Evolutionary conservation across 1,140 invertebrate genomes (phyloP), one percentile per base, ranked within the genome.

Genomic region (Nebria ingens): DNA sequence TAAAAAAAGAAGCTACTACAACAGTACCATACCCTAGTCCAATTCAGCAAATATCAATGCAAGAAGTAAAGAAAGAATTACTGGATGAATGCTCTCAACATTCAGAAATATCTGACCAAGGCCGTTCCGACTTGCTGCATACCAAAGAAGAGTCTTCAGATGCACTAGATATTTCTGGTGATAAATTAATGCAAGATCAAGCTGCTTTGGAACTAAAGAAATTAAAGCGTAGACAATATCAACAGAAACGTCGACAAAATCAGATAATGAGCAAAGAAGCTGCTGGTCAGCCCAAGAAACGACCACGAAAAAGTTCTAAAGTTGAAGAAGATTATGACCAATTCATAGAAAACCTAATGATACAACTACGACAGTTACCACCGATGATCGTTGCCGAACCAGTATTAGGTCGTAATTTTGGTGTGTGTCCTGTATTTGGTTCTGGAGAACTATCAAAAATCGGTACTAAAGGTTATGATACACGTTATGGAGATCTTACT

Each of bases 251-350:
- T 21, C 74, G 84, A 52, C 83, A 82, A 64, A 76, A 80, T 67
- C 78, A 79, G 66, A 71, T 69, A 12, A 45, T 71, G 0, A 73
- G 70, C 20, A 71, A 72, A 52, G 69, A 73, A 38, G 56, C 59
- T 12, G 60, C 73, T 22, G 70, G 71, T 29, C 75, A 78, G 19
- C 78, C 85, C 22, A 92, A 91, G 64, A 94, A 94, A 68, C 76
- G 89, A 21, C 78, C 85, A 11, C 76, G 89, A 21, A 93, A 91
- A 71, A 82, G 85, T 21, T 91, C 87, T 1, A 87, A 89, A 64
- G 75, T 88, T 13, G 88, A 93, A 63, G 92, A 95, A 74, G 91
- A 95, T 72, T 91, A 92, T 70, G 92, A 95, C 68, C 83, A 83
- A 4, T 94, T 87, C 65, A 86, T 93, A 60, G 93, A 94, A 62